Evolutionary conservation across 2,888 invertebrate species (phyloP).

Genomic region (Lepas anatifera): DNA sequence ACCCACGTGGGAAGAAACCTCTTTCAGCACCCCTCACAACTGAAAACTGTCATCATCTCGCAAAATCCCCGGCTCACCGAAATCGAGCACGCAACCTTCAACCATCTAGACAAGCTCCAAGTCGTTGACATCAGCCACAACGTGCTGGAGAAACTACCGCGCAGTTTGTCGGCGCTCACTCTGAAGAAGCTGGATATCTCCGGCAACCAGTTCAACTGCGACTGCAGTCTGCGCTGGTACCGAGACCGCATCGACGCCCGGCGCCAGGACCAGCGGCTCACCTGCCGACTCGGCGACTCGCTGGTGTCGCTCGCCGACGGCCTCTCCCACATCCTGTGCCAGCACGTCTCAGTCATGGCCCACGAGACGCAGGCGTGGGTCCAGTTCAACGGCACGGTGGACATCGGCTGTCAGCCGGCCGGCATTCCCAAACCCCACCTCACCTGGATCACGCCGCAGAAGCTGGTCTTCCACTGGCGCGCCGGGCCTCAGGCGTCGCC

Average conservation of each 20-base stretch:
- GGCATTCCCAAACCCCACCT: conserved; percentile 21
- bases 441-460: conserved; percentile 21
- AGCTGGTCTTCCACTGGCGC: conserved; percentile 20
- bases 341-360: conserved; percentile 13
- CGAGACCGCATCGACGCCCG: neutral
- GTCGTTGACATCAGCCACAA: neutral
- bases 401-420: conserved; percentile 23
- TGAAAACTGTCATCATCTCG: conserved; percentile 18
- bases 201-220: conserved; percentile 20
- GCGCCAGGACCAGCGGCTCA: conserved; percentile 16
- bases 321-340: conserved; percentile 17
- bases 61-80: conserved; percentile 20
- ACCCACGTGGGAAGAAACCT: conserved; percentile 20
- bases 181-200: conserved; percentile 18
- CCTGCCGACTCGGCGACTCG: conserved; percentile 18
- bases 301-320: conserved; percentile 15
- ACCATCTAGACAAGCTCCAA: neutral
- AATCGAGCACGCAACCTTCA: neutral
- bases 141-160: neutral
- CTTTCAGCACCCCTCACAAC: conserved; percentile 17
- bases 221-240: conserved; percentile 10
- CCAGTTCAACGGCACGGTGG: conserved; percentile 18
- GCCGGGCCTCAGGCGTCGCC: neutral
- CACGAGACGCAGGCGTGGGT: conserved; percentile 19
- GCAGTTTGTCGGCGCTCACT: conserved; percentile 17